Evolutionary conservation across 2,797 vertebrate genomes (phyloP).

Genomic region (Gallinago stenura): DNA sequence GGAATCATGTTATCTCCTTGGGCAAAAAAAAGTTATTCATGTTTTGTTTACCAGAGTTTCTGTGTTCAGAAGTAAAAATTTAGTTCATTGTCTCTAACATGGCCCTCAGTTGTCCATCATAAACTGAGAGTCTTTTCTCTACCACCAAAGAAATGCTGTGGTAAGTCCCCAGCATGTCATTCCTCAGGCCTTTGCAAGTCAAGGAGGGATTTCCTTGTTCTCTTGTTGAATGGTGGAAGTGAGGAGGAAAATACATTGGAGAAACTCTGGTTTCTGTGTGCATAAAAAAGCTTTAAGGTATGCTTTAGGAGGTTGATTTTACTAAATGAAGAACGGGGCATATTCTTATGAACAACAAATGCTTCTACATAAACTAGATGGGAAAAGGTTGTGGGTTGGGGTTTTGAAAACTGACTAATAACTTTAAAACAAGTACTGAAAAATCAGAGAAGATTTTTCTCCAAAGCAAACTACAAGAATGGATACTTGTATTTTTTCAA

Average conservation of each 20-base stretch:
- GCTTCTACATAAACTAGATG: not conserved
- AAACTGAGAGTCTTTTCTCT: not conserved
- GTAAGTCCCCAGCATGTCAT: not conserved
- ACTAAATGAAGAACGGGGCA: not conserved
- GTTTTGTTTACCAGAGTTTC: not conserved
- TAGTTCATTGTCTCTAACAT: not conserved
- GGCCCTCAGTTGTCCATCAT: rapidly evolving
- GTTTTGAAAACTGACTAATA: not conserved
- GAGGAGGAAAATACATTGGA: not conserved
- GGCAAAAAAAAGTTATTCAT: not conserved
- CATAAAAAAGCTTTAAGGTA: not conserved
- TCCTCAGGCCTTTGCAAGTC: not conserved
- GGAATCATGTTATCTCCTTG: not conserved
- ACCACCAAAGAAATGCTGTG: rapidly evolving
- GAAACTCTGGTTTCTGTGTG: not conserved
- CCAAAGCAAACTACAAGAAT: not conserved
- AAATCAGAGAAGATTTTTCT: not conserved
- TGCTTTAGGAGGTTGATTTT: not conserved
- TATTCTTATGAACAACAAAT: not conserved
- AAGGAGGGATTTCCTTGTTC: not conserved
- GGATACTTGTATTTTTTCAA: not conserved
- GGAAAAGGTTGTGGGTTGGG: not conserved
- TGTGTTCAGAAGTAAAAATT: not conserved
- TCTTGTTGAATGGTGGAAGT: not conserved
- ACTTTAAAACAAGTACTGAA: not conserved